These are phyloP conservation scores for Phenganax stokvisi DNA, from an alignment of 92 coral and sea anemone species.

Conservation along the genomic window DNA sequence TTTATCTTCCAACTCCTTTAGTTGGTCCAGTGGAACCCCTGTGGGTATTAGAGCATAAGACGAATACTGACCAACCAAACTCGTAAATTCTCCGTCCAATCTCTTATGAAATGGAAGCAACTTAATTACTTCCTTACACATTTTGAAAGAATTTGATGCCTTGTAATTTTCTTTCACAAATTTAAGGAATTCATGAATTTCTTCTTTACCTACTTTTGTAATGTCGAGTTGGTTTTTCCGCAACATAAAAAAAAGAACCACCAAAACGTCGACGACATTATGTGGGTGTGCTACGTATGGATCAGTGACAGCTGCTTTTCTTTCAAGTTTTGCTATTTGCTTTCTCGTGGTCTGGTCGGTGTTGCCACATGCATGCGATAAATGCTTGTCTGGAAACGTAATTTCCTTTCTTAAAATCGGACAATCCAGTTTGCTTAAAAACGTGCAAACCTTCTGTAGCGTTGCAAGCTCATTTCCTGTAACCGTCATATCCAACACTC, in stretches of 20 bases:
- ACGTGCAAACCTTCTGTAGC: slow-evolving; percentile 43
- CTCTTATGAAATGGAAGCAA: slow-evolving; percentile 74
- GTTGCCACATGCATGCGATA: neutral
- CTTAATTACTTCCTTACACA: slow-evolving; percentile 59
- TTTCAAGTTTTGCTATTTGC: slow-evolving; percentile 28
- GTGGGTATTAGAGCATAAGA: slow-evolving; percentile 63
- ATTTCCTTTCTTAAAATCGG: slow-evolving; percentile 64
- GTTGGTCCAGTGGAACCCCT: slow-evolving; percentile 57
- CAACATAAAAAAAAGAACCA: slow-evolving; percentile 54
- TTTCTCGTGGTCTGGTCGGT: neutral
- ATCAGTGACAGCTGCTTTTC: slow-evolving; percentile 45
- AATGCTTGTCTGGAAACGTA: neutral
- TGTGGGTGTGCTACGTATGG: slow-evolving; percentile 65
- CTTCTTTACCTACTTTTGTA: slow-evolving; percentile 51
- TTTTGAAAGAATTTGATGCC: slow-evolving; percentile 44
- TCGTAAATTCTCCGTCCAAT: slow-evolving; percentile 59
- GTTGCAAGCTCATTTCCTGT: slow-evolving; percentile 50
- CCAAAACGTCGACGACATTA: slow-evolving; percentile 53
- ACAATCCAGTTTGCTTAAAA: slow-evolving; percentile 64
- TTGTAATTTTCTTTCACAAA: slow-evolving; percentile 76
- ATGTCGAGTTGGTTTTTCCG: slow-evolving; percentile 23
- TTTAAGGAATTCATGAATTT: slow-evolving; percentile 59
- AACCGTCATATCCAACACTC: slow-evolving; percentile 63
- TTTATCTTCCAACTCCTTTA: slow-evolving; percentile 60
- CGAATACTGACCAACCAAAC: slow-evolving; percentile 55